Evolutionary conservation across 2,888 invertebrate species (phyloP), one percentile per base, ranked within the genome.

Genomic region (Eucriotettix oculatus): DNA sequence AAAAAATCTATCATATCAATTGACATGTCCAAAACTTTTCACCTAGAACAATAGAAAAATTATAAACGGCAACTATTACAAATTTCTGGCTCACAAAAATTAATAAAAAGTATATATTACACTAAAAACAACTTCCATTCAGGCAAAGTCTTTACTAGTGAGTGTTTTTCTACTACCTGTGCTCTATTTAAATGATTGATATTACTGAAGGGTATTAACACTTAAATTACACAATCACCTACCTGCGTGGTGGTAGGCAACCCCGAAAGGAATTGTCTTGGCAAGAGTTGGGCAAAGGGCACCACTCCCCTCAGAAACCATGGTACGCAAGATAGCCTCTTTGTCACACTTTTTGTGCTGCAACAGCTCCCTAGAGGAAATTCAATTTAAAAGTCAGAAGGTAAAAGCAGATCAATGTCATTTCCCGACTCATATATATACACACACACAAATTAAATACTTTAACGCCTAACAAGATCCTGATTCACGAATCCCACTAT

Each of bases 201-300:
- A n/a, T n/a, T n/a, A n/a, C n/a, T n/a, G n/a, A n/a, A n/a, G n/a
- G n/a, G n/a, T n/a, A n/a, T n/a, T 29, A 29, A 29, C 29, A 29
- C 2, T n/a, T n/a, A 7, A 29, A 29, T 7, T 29, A 29, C 29
- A 29, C 7, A 29, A 29, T 29, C 29, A 7, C 29, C 29, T 59
- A 69, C 71, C 90, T 16, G 90, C 88, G 76, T 98, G 97, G 74
- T 98, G 98, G 76, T 87, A 96, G 11, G 90, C 96, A 40, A 98
- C 79, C 1, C 97, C 97, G 74, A 76, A 87, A 40, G 82, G 82
- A 59, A 90, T 79, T 1, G 85, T 84, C 59, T 79, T 78, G 48
- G 76, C 72, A 65, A 95, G 75, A 1, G 83, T 80, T 0, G 81
- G 79, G 68, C 86, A 88, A 2, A 89, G 68, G 57, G 77, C 75